These are phyloP conservation scores for Thyatira batis DNA, from an alignment of 2,888 invertebrate species.

Conservation along the genomic window DNA sequence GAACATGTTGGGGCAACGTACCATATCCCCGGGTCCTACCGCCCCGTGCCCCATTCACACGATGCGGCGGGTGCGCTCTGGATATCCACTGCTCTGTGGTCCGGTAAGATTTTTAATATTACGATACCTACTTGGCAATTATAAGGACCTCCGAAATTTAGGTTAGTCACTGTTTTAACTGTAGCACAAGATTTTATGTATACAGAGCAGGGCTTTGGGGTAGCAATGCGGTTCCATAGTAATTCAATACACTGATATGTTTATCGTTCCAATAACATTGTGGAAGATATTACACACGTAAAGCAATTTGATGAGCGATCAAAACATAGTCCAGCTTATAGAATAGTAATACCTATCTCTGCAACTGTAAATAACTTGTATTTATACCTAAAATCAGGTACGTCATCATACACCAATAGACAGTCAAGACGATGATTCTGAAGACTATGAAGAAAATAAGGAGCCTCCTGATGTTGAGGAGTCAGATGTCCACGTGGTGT, in stretches of 20 bases:
- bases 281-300: too few species aligned
- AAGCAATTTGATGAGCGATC: too few species aligned
- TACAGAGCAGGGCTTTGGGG: too few species aligned
- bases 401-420: background rate
- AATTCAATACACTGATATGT: too few species aligned
- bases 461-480: background rate
- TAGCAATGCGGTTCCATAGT: too few species aligned
- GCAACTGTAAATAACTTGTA: too few species aligned
- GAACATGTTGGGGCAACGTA: slow-evolving; percentile 72
- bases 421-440: background rate
- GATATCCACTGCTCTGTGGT: slow-evolving; percentile 60
- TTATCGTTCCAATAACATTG: too few species aligned
- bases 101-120: slow-evolving; percentile 37
- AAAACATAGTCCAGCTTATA: too few species aligned
- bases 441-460: background rate
- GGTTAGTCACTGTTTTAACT: too few species aligned
- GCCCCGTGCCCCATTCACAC: slow-evolving; percentile 57
- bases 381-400: background rate
- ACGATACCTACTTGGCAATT: background rate
- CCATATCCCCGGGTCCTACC: slow-evolving; percentile 50
- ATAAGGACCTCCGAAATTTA: background rate
- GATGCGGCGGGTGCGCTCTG: slow-evolving; percentile 36
- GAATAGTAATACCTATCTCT: too few species aligned
- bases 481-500: background rate
- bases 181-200: too few species aligned